Evolutionary conservation across 2,888 invertebrate species (phyloP), one percentile per base, ranked within the genome.

Genomic region (Brassicogethes aeneus): DNA sequence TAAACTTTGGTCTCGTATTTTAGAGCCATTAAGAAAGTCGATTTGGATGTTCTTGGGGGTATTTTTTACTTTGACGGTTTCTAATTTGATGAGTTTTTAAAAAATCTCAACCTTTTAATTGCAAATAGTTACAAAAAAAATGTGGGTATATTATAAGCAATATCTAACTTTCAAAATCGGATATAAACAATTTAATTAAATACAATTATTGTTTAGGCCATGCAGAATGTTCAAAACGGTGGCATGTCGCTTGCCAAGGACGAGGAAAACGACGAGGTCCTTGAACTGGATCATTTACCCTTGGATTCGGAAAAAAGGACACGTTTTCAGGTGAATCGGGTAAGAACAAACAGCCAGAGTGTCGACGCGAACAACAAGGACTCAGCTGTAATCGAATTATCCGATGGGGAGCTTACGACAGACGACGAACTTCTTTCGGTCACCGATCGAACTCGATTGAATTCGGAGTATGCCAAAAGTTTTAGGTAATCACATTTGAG

Each of bases 401-500:
- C 47, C 14, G 51, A 51, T 34, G 59, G 59, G 36, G 55, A 53
- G 16, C 66, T 69, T 3, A 69, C 69, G 15, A 68, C 69, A 37
- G 71, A 73, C n/a, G 71, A 72, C 60, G 70, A 52, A 66, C 39
- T 73, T 47, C 61, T 62, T 45, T 60, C 71, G 16, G 60, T 70
- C 50, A 74, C 70, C 2, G 75, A 70, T 45, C 57, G 64, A 48
- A 65, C 66, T 3, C 52, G 63, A 42, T 46, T 68, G 32, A 66
- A 66, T 56, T 61, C 65, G 3, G 69, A 75, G 68, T 82, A 85
- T 70, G 80, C 77, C 3, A 85, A 85, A 68, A 87, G 85, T 67
- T 86, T 87, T 68, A 76, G 83, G 83, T 82, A 61, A 57, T n/a
- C n/a, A n/a, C n/a, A n/a, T n/a, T n/a, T n/a, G 50, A n/a, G n/a